Evolutionary conservation across 2,888 invertebrate species (phyloP), one percentile per base, ranked within the genome.

Genomic region (Stegana nigrithorax): DNA sequence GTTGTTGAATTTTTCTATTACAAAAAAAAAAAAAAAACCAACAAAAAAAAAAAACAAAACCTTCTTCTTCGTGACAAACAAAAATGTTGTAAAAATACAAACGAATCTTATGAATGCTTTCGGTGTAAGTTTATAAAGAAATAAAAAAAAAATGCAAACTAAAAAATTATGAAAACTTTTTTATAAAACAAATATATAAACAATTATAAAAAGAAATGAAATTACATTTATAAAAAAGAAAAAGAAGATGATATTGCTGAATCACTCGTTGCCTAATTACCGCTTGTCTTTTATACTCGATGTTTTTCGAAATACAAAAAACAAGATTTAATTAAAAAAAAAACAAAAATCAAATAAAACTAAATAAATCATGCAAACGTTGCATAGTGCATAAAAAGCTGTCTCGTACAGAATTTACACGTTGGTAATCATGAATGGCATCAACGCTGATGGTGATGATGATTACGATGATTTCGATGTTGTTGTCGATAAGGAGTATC

Each of bases 211-310:
- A 50, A 64, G 66, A 60, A 63, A 21, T 72, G 10, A 39, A 73
- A 75, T 42, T 57, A 27, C 14, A 65, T 55, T 67, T 63, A 51
- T 55, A 63, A 68, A 71, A 71, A 14, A 50, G 19, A 51, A 60
- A 23, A 39, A 55, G 27, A 60, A 47, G 10, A 51, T 62, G 55
- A 62, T 66, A 78, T 82, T 82, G 82, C 82, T 82, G 82, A 82
- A 82, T 82, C 82, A 82, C 82, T 82, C 75, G 82, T 82, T 82
- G 82, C 82, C 82, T 82, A 81, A 82, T 81, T 82, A 81, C 81
- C 80, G 81, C 82, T 82, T 82, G 78, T 81, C 81, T 82, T 82
- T 82, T 81, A 81, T 82, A 82, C 81, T 82, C 73, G 77, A 80
- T 73, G 75, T 78, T 77, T 78, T 80, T 75, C 71, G 73, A 76